Percentiles rank a stretch among this genome's conserved stretches.
Evolutionary conservation across 35 echinoderm and acorn worm genomes (phyloP).

Genomic region (Chiridota heheva): DNA sequence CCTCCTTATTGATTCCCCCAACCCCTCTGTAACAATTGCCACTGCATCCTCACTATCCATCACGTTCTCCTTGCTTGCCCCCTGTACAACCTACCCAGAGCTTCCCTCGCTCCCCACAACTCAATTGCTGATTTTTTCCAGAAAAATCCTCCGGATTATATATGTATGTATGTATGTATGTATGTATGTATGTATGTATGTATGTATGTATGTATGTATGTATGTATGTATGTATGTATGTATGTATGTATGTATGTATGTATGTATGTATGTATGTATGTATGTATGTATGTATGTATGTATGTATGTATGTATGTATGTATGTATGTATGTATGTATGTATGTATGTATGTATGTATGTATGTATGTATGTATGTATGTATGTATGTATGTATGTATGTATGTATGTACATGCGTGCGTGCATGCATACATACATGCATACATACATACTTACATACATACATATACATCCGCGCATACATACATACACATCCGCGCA

Average conservation of each 20-base stretch:
- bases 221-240: constrained; percentile 41
- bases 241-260: constrained; percentile 46
- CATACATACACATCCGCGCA: constrained; percentile 1
- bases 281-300: constrained; percentile 46
- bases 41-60: no score
- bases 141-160: neutral
- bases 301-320: constrained; percentile 46
- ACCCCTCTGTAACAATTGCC: no score
- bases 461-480: constrained; percentile 7
- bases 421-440: neutral
- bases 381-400: constrained; percentile 39
- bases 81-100: no score
- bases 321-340: constrained; percentile 39
- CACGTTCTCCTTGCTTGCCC: no score
- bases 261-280: constrained; percentile 46
- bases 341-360: constrained; percentile 42
- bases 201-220: constrained; percentile 42
- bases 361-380: constrained; percentile 39
- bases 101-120: no score
- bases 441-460: constrained; percentile 12
- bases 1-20: no score
- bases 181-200: constrained; percentile 44
- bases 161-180: constrained; percentile 46
- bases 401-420: constrained; percentile 25
- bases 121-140: no score